Conservation (phyloP, 2,797 vertebrate genomes). For the Halcyon chelicuti region DNA sequence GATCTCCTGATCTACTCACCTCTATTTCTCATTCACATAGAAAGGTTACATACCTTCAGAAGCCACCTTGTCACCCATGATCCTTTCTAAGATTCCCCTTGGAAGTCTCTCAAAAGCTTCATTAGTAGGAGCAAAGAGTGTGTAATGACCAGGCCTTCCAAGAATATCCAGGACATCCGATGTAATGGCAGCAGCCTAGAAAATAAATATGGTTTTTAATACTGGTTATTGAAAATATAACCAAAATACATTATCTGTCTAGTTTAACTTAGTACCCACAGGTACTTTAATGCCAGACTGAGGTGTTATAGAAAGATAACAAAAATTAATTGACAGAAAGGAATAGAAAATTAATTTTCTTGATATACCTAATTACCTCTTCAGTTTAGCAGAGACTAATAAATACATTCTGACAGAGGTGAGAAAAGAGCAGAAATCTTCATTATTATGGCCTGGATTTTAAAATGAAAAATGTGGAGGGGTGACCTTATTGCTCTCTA, state of each 20-base stretch:
- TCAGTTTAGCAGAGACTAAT: neutral
- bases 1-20: neutral
- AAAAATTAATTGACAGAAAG: neutral
- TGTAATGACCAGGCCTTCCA: conserved; percentile 89
- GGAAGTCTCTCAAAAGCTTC: conserved; percentile 91
- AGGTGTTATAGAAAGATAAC: neutral
- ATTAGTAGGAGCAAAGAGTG: conserved; percentile 95
- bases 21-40: neutral
- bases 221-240: neutral
- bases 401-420: neutral
- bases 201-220: conserved; percentile 10
- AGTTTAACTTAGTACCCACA: neutral
- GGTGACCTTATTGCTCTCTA: neutral
- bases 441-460: neutral
- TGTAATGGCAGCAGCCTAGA: conserved; percentile 84
- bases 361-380: neutral
- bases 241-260: neutral
- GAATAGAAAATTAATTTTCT: neutral
- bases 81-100: conserved; percentile 85
- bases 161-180: conserved; percentile 86
- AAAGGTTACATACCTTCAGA: conserved; percentile 84
- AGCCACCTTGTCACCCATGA: conserved; percentile 87
- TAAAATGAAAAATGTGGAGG: neutral
- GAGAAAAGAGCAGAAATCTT: neutral
- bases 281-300: neutral